Conservation (phyloP, 92 coral and sea anemone genomes). For the Palythoa heliodiscus region DNA sequence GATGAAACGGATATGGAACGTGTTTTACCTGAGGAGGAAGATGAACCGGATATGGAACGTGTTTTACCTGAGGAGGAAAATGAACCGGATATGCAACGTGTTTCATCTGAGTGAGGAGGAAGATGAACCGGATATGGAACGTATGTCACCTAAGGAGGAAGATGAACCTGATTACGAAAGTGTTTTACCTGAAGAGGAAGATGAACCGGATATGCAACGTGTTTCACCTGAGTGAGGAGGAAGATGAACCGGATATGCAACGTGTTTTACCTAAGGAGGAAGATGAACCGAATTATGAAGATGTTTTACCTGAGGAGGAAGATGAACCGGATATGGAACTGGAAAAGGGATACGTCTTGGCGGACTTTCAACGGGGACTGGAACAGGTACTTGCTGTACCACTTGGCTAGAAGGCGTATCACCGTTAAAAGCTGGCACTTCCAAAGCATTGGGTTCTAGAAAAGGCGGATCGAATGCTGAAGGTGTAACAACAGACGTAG, state of each 20-base stretch:
- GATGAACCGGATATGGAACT: neutral
- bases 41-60: slow-evolving; percentile 72
- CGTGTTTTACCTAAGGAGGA: slow-evolving; percentile 75
- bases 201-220: slow-evolving; percentile 65
- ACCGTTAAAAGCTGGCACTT: neutral
- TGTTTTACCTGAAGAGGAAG: slow-evolving; percentile 46
- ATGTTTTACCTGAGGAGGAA: slow-evolving; percentile 6
- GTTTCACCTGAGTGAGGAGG: slow-evolving; percentile 89
- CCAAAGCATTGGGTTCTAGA: neutral
- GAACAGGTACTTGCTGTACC: slow-evolving; percentile 35
- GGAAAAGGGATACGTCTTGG: slow-evolving; percentile 71
- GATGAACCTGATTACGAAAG: neutral
- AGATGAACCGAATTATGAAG: too few relatives aligned
- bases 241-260: slow-evolving; percentile 81
- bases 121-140: slow-evolving; percentile 85
- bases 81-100: slow-evolving; percentile 82
- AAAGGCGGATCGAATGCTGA: neutral
- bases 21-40: slow-evolving; percentile 64
- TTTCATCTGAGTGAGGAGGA: slow-evolving; percentile 73
- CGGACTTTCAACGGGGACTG: slow-evolving; percentile 60
- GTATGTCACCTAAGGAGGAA: slow-evolving; percentile 71
- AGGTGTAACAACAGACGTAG: neutral
- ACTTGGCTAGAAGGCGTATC: slow-evolving; percentile 14
- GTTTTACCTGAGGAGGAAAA: slow-evolving; percentile 69
- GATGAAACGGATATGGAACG: slow-evolving; percentile 65